Base-by-base conservation (phyloP, 2,888 invertebrate genomes). In the Euplexia lucipara region DNA sequence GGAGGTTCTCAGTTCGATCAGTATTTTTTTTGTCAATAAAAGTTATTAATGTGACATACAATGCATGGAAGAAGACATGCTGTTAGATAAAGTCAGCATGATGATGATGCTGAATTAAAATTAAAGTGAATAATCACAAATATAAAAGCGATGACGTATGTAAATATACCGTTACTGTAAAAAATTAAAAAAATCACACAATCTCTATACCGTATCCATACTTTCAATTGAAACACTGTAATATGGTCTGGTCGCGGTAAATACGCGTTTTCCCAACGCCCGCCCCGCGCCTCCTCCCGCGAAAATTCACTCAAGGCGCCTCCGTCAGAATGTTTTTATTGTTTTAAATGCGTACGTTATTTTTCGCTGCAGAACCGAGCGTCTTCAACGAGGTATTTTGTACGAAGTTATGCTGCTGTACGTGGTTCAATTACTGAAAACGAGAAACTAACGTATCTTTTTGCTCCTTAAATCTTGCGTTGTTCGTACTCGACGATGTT, bases 321-420 rank as follows among this genome's bases (percentile, higher is more conserved):
- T 88, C 87, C 88, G 85, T 84, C 88, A 88, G 87, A 88, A 90
- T 90, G 87, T 91, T 91, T 92, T 92, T 93, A 93, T 93, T 92
- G 89, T 92, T 92, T 92, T 91, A 92, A 92, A 92, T 91, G 91
- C 90, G 89, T 90, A 89, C 90, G 89, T 87, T 92, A 90, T 92
- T 92, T 92, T 90, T 89, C 88, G 87, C 85, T 86, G 84, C 85
- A 85, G 80, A 88, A 85, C 83, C 85, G 69, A 75, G 75, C 75
- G 71, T 77, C 79, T 87, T 84, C 80, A 77, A 83, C 77, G 83
- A 84, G 83, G 75, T 87, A 87, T 87, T 90, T 84, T 79, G 82
- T 86, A 88, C 87, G 86, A 89, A 89, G 87, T 90, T 89, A 89
- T 86, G 83, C 83, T 82, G 75, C 78, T 79, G 84, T 90, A 89